Evolutionary conservation across 2,797 vertebrate genomes (phyloP), one percentile per base, ranked within the genome.

Genomic region (Labeo calbasu): DNA sequence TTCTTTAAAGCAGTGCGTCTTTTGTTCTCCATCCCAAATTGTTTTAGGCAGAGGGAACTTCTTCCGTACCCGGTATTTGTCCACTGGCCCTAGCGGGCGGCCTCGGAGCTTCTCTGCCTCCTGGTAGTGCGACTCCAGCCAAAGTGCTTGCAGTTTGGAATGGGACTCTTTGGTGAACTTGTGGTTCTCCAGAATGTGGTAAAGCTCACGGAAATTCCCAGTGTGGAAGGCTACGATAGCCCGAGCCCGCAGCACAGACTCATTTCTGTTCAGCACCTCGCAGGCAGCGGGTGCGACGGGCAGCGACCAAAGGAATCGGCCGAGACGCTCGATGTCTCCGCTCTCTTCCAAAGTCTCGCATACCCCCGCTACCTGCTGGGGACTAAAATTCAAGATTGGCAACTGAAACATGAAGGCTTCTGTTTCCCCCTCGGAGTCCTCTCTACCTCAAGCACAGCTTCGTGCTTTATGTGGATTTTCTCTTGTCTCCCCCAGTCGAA

Each of bases 111-210:
- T 99, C 94, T 99, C 98, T 0, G 98, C 98, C 92, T 99, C 98
- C 93, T 97, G 97, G 92, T 99, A 99, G 89, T 99, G 98, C 32
- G 98, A 98, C 86, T 99, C 98, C 28, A 99, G 95, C 98, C 98
- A 99, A 88, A 99, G 96, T 79, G 98, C 98, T 94, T 99, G 98
- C 86, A 99, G 95, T 92, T 99, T 99, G 86, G 96, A 96, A 91
- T 99, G 98, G 46, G 98, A 99, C 91, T 99, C 98, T 94, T 99
- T 99, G 93, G 98, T 99, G 96, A 99, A 99, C 95, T 99, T 99
- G 94, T 99, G 97, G 92, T 97, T 98, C 92, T 99, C 98, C 95
- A 99, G 93, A 90, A 99, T 97, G 89, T 97, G 97, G 92, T 99
- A 99, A 89, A 99, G 98, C 94, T 99, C 98, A 75, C 98, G 96